Conservation (phyloP, 2,888 invertebrate genomes). For the Lasiommata megera region DNA sequence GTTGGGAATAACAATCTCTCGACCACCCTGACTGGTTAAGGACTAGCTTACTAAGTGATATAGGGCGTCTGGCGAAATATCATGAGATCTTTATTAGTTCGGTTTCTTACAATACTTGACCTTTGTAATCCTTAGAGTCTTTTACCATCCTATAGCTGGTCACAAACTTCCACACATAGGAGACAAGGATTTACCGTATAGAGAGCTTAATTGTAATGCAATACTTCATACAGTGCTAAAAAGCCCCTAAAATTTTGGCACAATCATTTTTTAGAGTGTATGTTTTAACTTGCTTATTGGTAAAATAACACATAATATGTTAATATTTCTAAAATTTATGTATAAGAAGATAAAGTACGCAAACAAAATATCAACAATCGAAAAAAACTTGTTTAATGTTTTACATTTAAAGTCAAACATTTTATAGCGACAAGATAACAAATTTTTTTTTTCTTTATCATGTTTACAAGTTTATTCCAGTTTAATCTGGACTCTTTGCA, state of each 20-base stretch:
- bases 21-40: conserved; percentile 40
- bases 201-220: too few species aligned
- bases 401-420: background rate
- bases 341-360: background rate
- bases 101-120: too few species aligned
- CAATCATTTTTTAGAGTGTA: too few species aligned
- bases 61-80: background rate
- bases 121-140: too few species aligned
- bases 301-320: too few species aligned
- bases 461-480: background rate
- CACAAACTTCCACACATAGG: too few species aligned
- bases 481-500: background rate
- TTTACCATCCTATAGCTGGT: too few species aligned
- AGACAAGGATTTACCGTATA: too few species aligned
- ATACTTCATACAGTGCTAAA: too few species aligned
- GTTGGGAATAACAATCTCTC: conserved; percentile 37
- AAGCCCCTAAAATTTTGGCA: too few species aligned
- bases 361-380: background rate
- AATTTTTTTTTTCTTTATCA: conserved; percentile 1
- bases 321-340: too few species aligned
- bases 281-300: too few species aligned
- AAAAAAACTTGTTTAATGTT: background rate
- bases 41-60: conserved; percentile 1
- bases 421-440: conserved; percentile 2
- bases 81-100: background rate